A percentile compares a stretch with the other conserved stretches of the same genome.
Evolutionary conservation across 2,888 invertebrate species (phyloP).

Genomic region (Brachycybe producta): DNA sequence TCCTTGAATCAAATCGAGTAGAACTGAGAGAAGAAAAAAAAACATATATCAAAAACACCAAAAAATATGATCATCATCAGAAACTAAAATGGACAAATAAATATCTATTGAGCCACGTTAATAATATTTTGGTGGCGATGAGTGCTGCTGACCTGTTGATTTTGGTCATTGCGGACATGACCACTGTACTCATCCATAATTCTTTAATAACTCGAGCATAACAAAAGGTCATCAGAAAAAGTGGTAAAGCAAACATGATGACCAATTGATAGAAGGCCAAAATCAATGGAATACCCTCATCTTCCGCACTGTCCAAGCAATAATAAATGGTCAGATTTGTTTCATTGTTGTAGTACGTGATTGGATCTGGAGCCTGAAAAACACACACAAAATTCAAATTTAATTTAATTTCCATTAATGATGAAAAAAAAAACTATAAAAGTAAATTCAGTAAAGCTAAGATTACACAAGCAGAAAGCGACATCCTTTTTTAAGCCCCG

Average conservation of each 20-base stretch:
- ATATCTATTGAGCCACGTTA: too few relatives aligned
- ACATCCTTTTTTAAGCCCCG: too few relatives aligned
- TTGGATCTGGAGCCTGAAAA: conserved; percentile 25
- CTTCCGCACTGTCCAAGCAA: conserved; percentile 28
- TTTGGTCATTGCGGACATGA: conserved; percentile 33
- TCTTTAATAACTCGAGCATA: conserved; percentile 34
- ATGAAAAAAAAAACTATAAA: background rate
- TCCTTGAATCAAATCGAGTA: conserved; percentile 14
- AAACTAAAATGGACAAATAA: too few relatives aligned
- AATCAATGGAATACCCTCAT: conserved; percentile 24
- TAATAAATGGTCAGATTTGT: conserved; percentile 31
- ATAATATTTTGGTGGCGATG: too few relatives aligned
- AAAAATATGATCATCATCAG: too few relatives aligned
- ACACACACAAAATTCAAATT: background rate
- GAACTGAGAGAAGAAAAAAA: conserved; percentile 5
- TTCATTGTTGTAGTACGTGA: conserved; percentile 30
- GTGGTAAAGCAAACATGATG: conserved; percentile 32
- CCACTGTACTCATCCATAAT: conserved; percentile 34
- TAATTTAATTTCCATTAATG: background rate
- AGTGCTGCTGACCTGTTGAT: conserved; percentile 22
- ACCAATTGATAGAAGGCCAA: conserved; percentile 32
- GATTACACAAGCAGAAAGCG: too few relatives aligned
- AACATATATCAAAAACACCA: background rate
- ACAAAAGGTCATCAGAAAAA: conserved; percentile 33
- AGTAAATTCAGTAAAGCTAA: too few relatives aligned